Base-by-base conservation (phyloP, 2,888 invertebrate species). In the Oxystoma pomonae region DNA sequence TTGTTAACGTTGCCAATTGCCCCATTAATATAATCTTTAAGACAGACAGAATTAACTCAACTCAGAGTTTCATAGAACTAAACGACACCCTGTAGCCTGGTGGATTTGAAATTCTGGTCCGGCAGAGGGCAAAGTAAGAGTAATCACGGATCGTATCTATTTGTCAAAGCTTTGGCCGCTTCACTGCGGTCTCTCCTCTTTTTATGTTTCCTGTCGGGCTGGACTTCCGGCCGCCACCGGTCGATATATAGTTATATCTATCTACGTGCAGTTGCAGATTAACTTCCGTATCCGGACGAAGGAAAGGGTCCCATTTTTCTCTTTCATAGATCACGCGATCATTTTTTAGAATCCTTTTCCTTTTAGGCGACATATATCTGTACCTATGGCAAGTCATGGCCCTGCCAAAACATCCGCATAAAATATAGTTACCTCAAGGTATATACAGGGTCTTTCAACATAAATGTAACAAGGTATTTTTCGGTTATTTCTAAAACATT, bases 181-280 rank as follows among this genome's bases (percentile, higher is more conserved):
- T 49, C 53, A 51, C 78, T 78, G 78, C 78, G 79, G 79, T 78
- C 35, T 35, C 35, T 35, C 35, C 77, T 78, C 78, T 80, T 79
- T 80, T 80, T 79, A 79, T 79, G 78, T 80, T 79, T 80, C 80
- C 80, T 79, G 79, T 78, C 77, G 77, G 79, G 77, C 79, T 79
- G 80, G 79, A 79, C 77, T 79, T 79, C 79, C 78, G 79, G 78
- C 76, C 77, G 77, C 79, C 77, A 79, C 79, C 77, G 79, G 75
- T 78, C 79, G 78, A 78, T 79, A 78, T 68, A 35, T 35, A 65
- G 55, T 22, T 57, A 22, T 56, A 35, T 35, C 35, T 12, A 75
- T 78, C 77, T 79, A 79, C 78, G 78, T 79, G 79, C 78, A 79
- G 77, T 78, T 79, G 79, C 78, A 79, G 79, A 79, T 79, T 79